Evolutionary conservation across 2,113 vertebrate species (phyloP).

Genomic region (Mionectes macconnelli): DNA sequence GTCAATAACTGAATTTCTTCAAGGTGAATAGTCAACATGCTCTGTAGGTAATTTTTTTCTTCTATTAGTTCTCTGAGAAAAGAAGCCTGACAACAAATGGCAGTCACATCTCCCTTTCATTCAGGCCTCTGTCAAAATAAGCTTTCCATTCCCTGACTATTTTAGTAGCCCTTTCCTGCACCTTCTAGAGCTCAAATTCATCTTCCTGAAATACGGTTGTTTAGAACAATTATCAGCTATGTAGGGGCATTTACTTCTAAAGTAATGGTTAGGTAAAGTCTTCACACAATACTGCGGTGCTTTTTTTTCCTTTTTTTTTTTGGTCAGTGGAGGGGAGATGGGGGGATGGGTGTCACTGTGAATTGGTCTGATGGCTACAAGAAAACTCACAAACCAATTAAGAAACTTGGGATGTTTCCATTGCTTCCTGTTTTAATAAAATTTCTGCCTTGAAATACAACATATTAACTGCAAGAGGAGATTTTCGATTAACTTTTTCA

Average conservation of each 20-base stretch:
- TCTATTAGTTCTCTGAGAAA: background rate
- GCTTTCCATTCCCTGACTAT: background rate
- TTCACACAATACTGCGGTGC: background rate
- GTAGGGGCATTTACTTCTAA: background rate
- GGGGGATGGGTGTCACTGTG: background rate
- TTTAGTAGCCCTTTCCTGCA: background rate
- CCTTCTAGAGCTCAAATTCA: background rate
- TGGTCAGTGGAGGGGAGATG: accelerated
- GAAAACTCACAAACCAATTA: background rate
- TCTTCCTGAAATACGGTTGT: background rate
- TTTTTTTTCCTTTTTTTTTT: too few species aligned
- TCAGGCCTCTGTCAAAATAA: background rate
- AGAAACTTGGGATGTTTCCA: background rate
- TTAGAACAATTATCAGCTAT: background rate
- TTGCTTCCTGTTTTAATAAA: background rate
- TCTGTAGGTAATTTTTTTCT: background rate
- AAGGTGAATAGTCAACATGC: background rate
- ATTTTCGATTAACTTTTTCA: background rate
- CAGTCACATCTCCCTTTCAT: background rate
- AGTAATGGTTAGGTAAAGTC: background rate
- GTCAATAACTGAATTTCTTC: background rate
- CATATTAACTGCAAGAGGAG: background rate
- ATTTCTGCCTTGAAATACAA: background rate
- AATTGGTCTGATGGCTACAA: background rate
- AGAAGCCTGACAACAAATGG: background rate